Evolutionary conservation across 2,113 vertebrate species (phyloP).

Genomic region (Ophiodon elongatus): DNA sequence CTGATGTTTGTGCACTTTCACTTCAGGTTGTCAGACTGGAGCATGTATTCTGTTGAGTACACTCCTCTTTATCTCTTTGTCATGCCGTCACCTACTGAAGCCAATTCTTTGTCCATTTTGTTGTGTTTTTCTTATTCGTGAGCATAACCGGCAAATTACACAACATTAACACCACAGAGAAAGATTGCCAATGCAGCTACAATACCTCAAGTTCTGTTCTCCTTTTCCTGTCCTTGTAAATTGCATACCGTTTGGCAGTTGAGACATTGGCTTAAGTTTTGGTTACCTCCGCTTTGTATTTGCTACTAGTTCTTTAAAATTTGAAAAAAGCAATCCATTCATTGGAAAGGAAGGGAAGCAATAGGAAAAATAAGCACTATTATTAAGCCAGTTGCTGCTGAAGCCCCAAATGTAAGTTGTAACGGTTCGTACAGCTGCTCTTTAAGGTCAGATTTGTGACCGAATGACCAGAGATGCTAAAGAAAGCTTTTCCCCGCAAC

Average conservation of each 20-base stretch:
- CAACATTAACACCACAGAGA: neutral
- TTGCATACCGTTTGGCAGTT: neutral
- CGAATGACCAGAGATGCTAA: constrained; percentile 28
- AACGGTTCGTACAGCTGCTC: neutral
- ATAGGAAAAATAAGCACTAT: neutral
- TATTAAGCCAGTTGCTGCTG: neutral
- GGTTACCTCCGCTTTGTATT: neutral
- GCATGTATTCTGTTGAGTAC: neutral
- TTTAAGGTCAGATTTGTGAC: constrained; percentile 25
- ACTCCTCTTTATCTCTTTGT: constrained; percentile 7
- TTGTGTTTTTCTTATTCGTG: neutral
- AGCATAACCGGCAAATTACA: neutral
- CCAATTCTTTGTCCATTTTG: constrained; percentile 1
- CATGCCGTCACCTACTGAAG: neutral
- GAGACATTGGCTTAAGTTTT: neutral
- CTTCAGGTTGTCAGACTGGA: constrained; percentile 31
- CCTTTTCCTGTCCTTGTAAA: neutral
- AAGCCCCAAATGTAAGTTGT: neutral
- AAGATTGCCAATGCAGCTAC: neutral
- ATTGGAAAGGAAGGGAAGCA: neutral
- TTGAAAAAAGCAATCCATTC: neutral
- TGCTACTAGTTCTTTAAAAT: neutral
- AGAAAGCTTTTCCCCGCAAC: constrained; percentile 41
- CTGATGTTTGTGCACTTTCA: constrained; percentile 55
- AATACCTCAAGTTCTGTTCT: neutral